Evolutionary conservation across 1,140 invertebrate species (phyloP), one percentile per base, ranked within the genome.

Genomic region (Tetramorium alpestre): DNA sequence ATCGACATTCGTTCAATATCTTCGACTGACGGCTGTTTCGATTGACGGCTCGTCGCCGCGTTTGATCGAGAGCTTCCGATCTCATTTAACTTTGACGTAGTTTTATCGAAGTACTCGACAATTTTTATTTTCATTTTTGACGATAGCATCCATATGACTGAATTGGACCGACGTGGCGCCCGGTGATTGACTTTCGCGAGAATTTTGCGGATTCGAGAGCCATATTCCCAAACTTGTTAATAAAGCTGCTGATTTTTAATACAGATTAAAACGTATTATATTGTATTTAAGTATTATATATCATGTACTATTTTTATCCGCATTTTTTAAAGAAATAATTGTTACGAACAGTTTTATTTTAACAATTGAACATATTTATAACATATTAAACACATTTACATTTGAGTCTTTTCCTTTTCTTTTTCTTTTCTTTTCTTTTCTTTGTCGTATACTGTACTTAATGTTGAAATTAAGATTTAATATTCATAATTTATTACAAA

Each of bases 41-140:
- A 73, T 33, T 47, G 65, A 54, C 69, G 28, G 33, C 67, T 75
- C 54, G 64, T 70, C 47, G 64, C 49, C 64, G 28, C 54, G 25
- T 18, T 73, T 75, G 80, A 84, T 84, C 69, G 80, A 84, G 80
- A 84, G 69, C 25, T 49, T 73, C 70, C 54, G 69, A 84, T 84
- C 69, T 75, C 80, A 75, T 60, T 84, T 84, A 84, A 47, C 80
- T 75, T 47, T 16, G 18, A 84, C 78, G 54, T 75, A 25, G 54
- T 75, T 75, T 84, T 75, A 84, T 75, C 80, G 18, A 56, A 33
- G 41, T 54, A 18, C 67, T 82, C 25, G 69, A 60, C 51, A 73
- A 62, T 60, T 84, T 84, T 84, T 73, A 84, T 84, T 84, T 84
- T 73, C 13, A 82, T 64, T 60, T 44, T 49, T 44, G 54, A 62